A percentile compares a stretch with the other conserved stretches of the same genome.
Evolutionary conservation across 2,888 invertebrate genomes (phyloP).

Genomic region (Shargacucullia verbasci): DNA sequence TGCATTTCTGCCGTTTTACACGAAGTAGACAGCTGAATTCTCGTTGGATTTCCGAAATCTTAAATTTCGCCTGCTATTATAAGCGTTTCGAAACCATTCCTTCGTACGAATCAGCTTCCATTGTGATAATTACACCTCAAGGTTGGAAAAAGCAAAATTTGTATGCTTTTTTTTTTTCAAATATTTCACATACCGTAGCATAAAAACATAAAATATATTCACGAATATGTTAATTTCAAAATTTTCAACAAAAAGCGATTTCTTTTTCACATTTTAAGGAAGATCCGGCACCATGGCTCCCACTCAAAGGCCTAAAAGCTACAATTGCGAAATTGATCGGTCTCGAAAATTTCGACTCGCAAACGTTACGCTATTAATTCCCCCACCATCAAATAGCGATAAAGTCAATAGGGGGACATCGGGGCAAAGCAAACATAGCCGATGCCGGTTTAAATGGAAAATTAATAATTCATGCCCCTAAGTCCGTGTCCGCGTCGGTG

Average conservation of each 20-base stretch:
- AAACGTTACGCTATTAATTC: constrained; percentile 62
- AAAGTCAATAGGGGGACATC: constrained; percentile 69
- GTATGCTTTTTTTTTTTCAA: too few species aligned
- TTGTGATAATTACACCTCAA: too few species aligned
- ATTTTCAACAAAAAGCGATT: constrained; percentile 11
- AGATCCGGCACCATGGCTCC: constrained; percentile 2
- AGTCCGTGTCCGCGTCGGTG: constrained; percentile 47
- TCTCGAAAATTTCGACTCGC: constrained; percentile 46
- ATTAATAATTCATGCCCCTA: constrained; percentile 71
- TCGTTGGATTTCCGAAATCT: background rate
- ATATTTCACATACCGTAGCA: constrained; percentile 1
- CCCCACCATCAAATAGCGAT: constrained; percentile 59
- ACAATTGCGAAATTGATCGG: constrained; percentile 51
- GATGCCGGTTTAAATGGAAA: constrained; percentile 65
- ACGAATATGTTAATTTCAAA: constrained; percentile 27
- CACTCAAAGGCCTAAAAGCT: constrained; percentile 43
- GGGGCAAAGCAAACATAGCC: constrained; percentile 65
- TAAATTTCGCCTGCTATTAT: too few species aligned
- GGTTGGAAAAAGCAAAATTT: too few species aligned
- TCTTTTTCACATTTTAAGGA: constrained; percentile 27
- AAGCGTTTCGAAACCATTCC: too few species aligned
- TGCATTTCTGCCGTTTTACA: constrained; percentile 3
- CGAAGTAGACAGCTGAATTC: constrained; percentile 2
- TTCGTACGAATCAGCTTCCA: too few species aligned
- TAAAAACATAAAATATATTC: constrained; percentile 11